These are phyloP conservation scores for Microtus pennsylvanicus DNA, from an alignment of 2,113 vertebrate species.

Conservation along the genomic window DNA sequence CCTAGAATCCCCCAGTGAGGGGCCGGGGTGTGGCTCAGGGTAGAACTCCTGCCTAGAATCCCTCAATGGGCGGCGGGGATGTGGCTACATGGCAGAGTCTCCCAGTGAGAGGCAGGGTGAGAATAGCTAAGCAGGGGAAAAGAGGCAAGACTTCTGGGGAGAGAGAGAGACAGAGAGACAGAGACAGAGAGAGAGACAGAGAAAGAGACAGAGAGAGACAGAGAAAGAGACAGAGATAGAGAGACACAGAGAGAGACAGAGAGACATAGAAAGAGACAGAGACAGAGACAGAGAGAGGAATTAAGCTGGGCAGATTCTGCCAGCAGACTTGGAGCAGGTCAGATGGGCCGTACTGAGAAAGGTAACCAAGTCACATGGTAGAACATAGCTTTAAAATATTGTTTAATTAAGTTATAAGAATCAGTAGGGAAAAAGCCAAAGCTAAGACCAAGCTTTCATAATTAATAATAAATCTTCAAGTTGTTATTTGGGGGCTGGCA, in stretches of 20 bases:
- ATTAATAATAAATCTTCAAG: neutral
- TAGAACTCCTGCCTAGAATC: too few species aligned
- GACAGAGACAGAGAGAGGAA: neutral
- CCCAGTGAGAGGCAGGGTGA: too few species aligned
- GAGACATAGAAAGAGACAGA: neutral
- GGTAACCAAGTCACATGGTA: neutral
- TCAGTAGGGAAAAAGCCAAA: neutral
- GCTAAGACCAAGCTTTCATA: neutral
- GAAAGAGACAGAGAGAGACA: too few species aligned
- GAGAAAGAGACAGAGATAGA: neutral
- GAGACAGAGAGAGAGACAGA: neutral
- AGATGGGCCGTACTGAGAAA: neutral
- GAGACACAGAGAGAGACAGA: neutral
- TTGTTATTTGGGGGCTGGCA: neutral
- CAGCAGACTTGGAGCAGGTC: neutral
- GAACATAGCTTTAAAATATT: neutral
- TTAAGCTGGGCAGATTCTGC: neutral
- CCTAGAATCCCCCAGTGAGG: too few species aligned
- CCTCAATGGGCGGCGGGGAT: too few species aligned
- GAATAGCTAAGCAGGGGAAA: neutral
- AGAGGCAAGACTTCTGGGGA: neutral
- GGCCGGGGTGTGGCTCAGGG: too few species aligned
- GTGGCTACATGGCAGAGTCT: too few species aligned
- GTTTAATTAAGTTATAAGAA: neutral
- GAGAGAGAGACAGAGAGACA: neutral